These are phyloP conservation scores for Picus viridis DNA, from an alignment of 2,797 vertebrate species.

Conservation along the genomic window DNA sequence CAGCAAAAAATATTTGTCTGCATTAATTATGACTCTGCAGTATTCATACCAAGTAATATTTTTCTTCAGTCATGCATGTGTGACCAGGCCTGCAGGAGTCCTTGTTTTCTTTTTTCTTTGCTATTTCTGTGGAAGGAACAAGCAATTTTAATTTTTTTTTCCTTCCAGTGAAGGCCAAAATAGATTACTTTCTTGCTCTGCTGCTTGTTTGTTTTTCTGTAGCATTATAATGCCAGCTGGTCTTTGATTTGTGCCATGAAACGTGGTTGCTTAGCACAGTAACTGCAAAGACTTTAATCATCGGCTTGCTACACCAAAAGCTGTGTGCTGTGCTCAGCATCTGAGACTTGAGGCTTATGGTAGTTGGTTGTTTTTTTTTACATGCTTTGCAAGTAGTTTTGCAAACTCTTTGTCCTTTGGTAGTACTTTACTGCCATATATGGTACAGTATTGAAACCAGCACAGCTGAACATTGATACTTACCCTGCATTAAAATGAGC, in stretches of 20 bases:
- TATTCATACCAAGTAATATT: too few species aligned
- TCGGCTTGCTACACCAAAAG: neutral
- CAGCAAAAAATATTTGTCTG: too few species aligned
- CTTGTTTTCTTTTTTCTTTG: neutral
- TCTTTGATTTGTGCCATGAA: constrained; percentile 25
- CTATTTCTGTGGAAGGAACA: neutral
- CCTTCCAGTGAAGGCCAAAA: neutral
- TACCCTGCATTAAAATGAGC: neutral
- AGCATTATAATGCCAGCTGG: constrained; percentile 36
- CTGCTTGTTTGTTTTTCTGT: constrained; percentile 21
- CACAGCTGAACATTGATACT: neutral
- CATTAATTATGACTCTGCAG: too few species aligned
- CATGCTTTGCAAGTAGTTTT: neutral
- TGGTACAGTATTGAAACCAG: neutral
- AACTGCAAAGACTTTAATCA: neutral
- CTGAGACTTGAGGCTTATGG: neutral
- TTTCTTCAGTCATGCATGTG: too few species aligned
- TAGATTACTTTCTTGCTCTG: neutral
- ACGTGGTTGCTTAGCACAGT: constrained; percentile 15
- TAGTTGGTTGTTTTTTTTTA: neutral
- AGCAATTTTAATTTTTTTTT: neutral
- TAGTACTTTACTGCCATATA: neutral
- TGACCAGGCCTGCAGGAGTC: too few species aligned
- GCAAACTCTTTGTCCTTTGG: neutral
- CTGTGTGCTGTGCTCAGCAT: neutral